phyloP scores from a whole-genome alignment of 37 sponge, comb jelly and placozoan genomes.

The Cladorhizidae sp. region DNA sequence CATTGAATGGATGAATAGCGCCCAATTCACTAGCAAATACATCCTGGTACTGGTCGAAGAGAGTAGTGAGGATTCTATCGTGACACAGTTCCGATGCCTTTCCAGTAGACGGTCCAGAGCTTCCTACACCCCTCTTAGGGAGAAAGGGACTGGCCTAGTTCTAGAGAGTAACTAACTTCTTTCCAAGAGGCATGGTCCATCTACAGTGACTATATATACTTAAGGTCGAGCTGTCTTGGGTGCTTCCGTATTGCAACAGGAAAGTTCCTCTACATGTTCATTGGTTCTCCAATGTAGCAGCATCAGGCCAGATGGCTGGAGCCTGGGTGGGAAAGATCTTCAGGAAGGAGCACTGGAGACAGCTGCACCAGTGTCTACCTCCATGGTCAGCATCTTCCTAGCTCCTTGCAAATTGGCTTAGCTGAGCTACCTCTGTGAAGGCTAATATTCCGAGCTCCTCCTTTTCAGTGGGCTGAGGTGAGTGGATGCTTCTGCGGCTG shows the following conservation, averaged over 20 bases:
- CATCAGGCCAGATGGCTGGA: background rate
- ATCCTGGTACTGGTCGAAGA: constrained; percentile 11
- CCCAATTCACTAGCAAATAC: constrained; percentile 44
- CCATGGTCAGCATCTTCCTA: background rate
- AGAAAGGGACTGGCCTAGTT: constrained; percentile 23
- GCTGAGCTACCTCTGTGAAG: background rate
- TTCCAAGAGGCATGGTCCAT: background rate
- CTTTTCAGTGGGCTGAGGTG: background rate
- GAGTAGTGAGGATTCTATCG: background rate
- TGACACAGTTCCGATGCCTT: background rate
- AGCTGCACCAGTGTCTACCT: too few species aligned
- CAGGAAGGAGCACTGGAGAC: background rate
- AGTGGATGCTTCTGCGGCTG: background rate
- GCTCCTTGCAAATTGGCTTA: background rate
- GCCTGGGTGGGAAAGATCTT: background rate
- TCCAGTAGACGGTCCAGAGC: constrained; percentile 18
- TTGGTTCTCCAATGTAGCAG: constrained; percentile 1
- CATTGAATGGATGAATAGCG: constrained; percentile 3
- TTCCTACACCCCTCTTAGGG: constrained; percentile 8
- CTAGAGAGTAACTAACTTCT: background rate
- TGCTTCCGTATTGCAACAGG: background rate
- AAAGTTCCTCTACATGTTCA: background rate
- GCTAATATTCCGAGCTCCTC: background rate
- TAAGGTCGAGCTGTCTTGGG: background rate
- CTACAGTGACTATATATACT: background rate